These are phyloP conservation scores for Noturus placidus DNA, from an alignment of 2,113 vertebrate genomes.

Conservation along the genomic window DNA sequence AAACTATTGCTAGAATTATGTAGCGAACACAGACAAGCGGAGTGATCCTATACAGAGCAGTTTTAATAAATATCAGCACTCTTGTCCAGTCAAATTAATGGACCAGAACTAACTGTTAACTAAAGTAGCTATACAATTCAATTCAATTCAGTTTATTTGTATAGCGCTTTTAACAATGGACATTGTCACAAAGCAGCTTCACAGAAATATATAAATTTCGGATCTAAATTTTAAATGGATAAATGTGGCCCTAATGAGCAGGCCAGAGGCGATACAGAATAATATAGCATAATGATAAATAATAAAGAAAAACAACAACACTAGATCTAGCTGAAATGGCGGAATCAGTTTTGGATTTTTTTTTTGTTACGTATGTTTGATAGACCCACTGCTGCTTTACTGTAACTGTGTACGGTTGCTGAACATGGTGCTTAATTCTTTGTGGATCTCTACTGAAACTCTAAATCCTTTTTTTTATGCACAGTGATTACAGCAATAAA, in stretches of 20 bases:
- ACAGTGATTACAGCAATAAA: not conserved
- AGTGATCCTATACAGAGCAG: not conserved
- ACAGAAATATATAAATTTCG: too few species aligned
- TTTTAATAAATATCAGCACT: not conserved
- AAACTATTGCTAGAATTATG: not conserved
- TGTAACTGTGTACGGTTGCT: not conserved
- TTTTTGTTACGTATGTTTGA: not conserved
- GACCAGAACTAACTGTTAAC: too few species aligned
- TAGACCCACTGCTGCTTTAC: not conserved
- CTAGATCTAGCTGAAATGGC: not conserved
- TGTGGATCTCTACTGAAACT: not conserved
- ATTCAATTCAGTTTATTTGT: too few species aligned
- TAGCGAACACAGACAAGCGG: not conserved
- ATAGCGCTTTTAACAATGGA: too few species aligned
- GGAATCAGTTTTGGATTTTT: not conserved
- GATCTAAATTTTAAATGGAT: too few species aligned
- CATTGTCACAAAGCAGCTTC: too few species aligned
- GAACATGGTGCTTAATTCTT: too few species aligned
- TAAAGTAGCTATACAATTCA: too few species aligned
- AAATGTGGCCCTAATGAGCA: too few species aligned
- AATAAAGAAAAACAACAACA: not conserved
- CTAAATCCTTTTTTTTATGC: not conserved
- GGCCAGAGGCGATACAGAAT: too few species aligned
- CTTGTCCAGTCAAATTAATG: not conserved
- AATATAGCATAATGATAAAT: not conserved